Conservation (phyloP, 2,797 vertebrate species). For the Oreortyx pictus region DNA sequence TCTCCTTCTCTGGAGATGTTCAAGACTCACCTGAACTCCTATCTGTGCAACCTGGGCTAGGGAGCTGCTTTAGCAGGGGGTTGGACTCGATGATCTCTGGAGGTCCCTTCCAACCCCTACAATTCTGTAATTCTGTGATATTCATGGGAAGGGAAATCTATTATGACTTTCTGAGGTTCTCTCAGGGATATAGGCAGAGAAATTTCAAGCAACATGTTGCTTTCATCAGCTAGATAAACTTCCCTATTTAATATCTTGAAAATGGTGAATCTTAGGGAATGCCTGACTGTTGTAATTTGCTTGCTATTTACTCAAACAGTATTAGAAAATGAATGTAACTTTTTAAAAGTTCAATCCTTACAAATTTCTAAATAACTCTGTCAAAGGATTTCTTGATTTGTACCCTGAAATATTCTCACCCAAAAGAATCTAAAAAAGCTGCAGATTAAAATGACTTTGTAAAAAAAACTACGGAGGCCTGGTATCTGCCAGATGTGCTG, state of each 20-base stretch:
- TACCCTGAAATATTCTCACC: neutral
- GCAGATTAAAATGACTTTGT: accelerated
- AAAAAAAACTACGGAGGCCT: neutral
- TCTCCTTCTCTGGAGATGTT: no score
- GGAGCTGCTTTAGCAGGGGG: no score
- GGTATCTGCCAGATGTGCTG: neutral
- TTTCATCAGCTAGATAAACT: neutral
- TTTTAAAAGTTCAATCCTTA: neutral
- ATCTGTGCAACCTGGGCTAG: no score
- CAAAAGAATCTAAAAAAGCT: neutral
- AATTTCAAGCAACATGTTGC: accelerated
- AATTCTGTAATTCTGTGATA: neutral
- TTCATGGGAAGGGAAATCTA: neutral
- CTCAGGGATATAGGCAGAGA: neutral
- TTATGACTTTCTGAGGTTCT: neutral
- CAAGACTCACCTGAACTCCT: no score
- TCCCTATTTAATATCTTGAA: neutral
- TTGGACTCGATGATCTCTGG: no score
- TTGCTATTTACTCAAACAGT: neutral
- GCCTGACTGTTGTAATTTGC: accelerated
- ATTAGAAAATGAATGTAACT: neutral
- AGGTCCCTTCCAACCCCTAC: no score
- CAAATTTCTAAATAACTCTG: neutral
- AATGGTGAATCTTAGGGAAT: neutral
- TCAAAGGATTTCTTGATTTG: neutral